Evolutionary conservation across 1,140 invertebrate genomes (phyloP), one percentile per base, ranked within the genome.

Genomic region (Heliconius congener): DNA sequence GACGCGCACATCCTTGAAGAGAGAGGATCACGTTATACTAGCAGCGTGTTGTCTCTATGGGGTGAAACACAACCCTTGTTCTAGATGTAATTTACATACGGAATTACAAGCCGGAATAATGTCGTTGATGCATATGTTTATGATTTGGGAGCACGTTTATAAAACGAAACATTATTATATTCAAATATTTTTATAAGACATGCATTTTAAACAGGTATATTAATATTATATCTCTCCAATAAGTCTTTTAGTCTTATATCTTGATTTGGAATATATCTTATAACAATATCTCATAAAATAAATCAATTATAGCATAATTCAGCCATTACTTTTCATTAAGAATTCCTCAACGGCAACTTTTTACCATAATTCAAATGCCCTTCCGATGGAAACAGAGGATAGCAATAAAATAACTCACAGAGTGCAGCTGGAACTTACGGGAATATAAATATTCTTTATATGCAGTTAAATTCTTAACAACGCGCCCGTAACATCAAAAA

Each of bases 401-500:
- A 81, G 87, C 87, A 91, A 91, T 89, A 87, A 89, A 86, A 91
- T 92, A 90, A 92, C 89, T 91, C 88, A 88, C 90, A 87, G 84
- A 86, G 81, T 86, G 88, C 93, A 94, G 90, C 91, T 93, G 92
- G 85, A 83, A 88, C 86, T 86, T 74, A 74, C 82, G 83, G 84
- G 84, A 83, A 86, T 90, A 94, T 93, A 93, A 93, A 93, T 93
- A 93, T 91, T 90, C 87, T 93, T 94, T 94, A 93, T 91, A 93
- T 94, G 93, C 92, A 93, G 90, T 93, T 90, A 93, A 93, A 93
- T 90, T 92, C 89, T 93, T 87, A 83, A 86, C 82, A 85, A 82
- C 84, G 84, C 85, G 79, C 84, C 82, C 83, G 83, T 86, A 89
- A 90, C 87, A 93, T 89, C 87, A 87, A 88, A 84, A 93, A 92